Base-by-base conservation (phyloP, 2,797 vertebrate genomes). In the Paramormyrops hopkinsi region DNA sequence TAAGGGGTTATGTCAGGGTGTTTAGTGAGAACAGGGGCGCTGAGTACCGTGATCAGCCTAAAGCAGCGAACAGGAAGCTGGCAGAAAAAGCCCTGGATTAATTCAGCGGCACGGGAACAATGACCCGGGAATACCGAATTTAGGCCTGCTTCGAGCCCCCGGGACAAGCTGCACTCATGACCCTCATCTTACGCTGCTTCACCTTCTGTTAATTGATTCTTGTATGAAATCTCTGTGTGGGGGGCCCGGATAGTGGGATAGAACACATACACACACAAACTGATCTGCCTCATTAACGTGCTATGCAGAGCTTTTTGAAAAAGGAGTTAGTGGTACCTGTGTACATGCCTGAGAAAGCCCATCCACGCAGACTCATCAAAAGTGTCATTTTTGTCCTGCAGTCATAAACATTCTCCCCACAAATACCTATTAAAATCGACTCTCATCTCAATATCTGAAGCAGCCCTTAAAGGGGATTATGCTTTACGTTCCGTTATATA, bases 161-260 rank as follows among this genome's bases (percentile, higher is more conserved):
- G 93, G 94, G 95, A 95, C 93, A 91, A 91, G 90, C 93, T 91
- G 89, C 93, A 73, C 95, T 95, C 93, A 91, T 94, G 94, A 95
- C 94, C 94, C 94, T 94, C 93, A 95, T 95, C 94, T 94, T 91
- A 89, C 90, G 89, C 93, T 93, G 94, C 91, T 93, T 96, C 94
- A 95, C 95, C 95, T 95, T 92, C 89, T 22, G 87, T 94, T 96
- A 96, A 97, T 96, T 96, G 94, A 95, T 96, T 96, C 93, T 93
- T 93, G 93, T 93, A 94, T 93, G 88, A 88, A 93, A 92, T 90
- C 12, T 29, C 25, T 53, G 50, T 86, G 89, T 73, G 2, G 89
- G 88, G 76, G 29, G 51, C 51, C 37, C 4, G 44, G 8, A 37
- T 12, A 9, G 86, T 8, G 41, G 48, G 82, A 84, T 22, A 83